phyloP scores from a whole-genome alignment of 2,113 vertebrate genomes.

The Ornithorhynchus anatinus region DNA sequence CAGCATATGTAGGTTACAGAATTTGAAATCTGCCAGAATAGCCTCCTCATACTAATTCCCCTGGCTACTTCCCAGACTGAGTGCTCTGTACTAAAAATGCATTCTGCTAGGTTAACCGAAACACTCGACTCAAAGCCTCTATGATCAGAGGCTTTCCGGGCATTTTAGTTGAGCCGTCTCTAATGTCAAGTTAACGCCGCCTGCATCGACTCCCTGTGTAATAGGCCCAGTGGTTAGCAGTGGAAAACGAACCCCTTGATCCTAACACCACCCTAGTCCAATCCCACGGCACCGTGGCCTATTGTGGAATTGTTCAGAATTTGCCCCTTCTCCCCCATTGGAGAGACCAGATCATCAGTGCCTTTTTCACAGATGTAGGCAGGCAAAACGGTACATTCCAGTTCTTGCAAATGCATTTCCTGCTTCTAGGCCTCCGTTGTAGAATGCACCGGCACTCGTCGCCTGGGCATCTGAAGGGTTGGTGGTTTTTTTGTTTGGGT shows the following conservation, averaged over 20 bases:
- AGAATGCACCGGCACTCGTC: not conserved
- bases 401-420: constrained; percentile 1
- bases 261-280: too few relatives aligned
- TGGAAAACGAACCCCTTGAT: too few relatives aligned
- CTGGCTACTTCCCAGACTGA: not conserved
- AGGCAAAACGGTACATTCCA: not conserved
- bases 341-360: not conserved
- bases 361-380: not conserved
- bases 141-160: not conserved
- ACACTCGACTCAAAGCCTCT: not conserved
- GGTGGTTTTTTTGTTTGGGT: not conserved
- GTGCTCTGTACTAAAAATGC: not conserved
- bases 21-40: not conserved
- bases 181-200: too few relatives aligned
- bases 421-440: not conserved
- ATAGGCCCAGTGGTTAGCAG: too few relatives aligned
- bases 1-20: too few relatives aligned
- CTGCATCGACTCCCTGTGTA: too few relatives aligned
- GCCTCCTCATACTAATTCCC: not conserved
- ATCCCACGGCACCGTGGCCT: too few relatives aligned
- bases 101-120: not conserved
- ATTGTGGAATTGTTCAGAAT: too few relatives aligned
- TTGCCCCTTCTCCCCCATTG: not conserved
- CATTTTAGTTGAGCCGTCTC: constrained; percentile 18
- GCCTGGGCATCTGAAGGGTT: not conserved